Evolutionary conservation across 2,888 invertebrate genomes (phyloP).

Genomic region (Sinentomon sp.): DNA sequence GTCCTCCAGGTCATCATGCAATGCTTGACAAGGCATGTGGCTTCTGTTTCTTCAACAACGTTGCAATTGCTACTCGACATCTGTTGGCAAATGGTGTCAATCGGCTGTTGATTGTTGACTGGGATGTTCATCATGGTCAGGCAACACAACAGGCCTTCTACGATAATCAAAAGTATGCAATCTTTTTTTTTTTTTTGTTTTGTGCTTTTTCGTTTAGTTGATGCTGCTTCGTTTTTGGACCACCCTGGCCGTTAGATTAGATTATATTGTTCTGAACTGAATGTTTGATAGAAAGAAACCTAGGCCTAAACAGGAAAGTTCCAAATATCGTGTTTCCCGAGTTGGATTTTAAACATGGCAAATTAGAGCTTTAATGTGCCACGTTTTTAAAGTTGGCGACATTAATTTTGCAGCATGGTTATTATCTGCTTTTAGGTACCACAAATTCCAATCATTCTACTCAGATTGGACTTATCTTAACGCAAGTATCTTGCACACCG

Average conservation of each 20-base stretch:
- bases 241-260: background rate
- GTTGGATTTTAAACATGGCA: no score
- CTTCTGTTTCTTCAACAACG: conserved; percentile 72
- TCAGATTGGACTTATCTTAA: no score
- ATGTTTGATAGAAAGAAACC: no score
- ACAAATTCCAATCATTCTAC: no score
- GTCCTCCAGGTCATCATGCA: conserved; percentile 89
- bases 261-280: background rate
- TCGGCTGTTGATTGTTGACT: conserved; percentile 65
- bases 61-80: conserved; percentile 48
- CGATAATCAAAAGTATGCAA: conserved; percentile 39
- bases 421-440: no score
- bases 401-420: no score
- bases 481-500: no score
- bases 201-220: conserved; percentile 4
- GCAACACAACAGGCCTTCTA: conserved; percentile 74
- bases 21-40: conserved; percentile 57
- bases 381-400: no score
- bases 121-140: conserved; percentile 91
- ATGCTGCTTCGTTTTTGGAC: background rate
- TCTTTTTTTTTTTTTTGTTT: no score
- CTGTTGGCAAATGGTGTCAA: conserved; percentile 31
- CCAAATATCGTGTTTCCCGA: no score
- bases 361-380: no score
- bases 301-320: no score